Conservation (phyloP, 2,113 vertebrate genomes). For the Balaenoptera acutorostrata region DNA sequence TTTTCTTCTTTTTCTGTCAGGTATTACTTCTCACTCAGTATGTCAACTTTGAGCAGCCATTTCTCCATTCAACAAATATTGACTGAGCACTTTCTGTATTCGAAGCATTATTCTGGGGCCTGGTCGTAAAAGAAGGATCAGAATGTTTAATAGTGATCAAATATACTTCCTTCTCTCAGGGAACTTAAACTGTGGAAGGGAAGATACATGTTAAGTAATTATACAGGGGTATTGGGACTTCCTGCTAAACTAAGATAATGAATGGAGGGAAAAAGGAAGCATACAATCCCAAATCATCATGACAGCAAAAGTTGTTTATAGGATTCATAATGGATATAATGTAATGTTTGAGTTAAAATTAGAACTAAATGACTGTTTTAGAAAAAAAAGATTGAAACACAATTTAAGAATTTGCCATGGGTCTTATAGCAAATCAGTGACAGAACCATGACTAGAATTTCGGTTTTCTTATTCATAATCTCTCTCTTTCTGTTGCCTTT, state of each 20-base stretch:
- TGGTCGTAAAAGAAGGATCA: neutral
- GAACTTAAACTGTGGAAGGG: neutral
- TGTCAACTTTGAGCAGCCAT: neutral
- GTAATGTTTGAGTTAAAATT: constrained; percentile 24
- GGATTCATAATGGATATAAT: neutral
- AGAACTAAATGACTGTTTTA: neutral
- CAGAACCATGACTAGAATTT: neutral
- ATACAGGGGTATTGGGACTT: neutral
- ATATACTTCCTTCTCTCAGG: neutral
- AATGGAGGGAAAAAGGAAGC: neutral
- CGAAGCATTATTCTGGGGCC: neutral
- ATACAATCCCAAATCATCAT: neutral
- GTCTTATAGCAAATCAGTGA: neutral
- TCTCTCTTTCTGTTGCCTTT: neutral
- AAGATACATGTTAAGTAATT: neutral
- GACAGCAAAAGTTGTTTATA: constrained; percentile 10
- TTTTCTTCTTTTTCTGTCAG: neutral
- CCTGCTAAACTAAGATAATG: neutral
- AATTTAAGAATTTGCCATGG: neutral
- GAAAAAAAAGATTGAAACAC: neutral
- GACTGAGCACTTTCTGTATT: neutral
- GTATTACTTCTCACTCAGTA: neutral
- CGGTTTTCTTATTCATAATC: neutral
- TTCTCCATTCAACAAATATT: constrained; percentile 5
- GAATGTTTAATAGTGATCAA: constrained; percentile 10